phyloP scores from a whole-genome alignment of 2,797 vertebrate genomes.

The Clarias pachynema region DNA sequence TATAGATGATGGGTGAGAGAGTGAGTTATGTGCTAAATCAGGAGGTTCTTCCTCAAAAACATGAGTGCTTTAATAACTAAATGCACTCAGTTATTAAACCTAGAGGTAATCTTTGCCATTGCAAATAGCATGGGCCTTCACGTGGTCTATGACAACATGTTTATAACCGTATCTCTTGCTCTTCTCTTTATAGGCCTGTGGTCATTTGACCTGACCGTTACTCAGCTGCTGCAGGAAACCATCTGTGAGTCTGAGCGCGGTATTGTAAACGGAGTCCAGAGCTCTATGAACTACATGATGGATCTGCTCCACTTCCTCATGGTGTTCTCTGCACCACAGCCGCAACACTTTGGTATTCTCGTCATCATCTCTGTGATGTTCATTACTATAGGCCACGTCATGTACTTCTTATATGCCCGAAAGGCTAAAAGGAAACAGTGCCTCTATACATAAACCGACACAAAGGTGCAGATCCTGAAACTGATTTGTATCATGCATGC shows the following conservation, averaged over 20 bases:
- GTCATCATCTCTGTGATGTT: slow-evolving; percentile 77
- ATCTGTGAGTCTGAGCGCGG: slow-evolving; percentile 80
- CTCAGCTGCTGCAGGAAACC: slow-evolving; percentile 78
- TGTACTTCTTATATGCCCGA: slow-evolving; percentile 78
- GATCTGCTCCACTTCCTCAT: slow-evolving; percentile 79
- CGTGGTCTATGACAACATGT: not conserved
- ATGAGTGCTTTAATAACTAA: not conserved
- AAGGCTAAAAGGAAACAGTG: slow-evolving; percentile 76
- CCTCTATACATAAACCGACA: slow-evolving; percentile 66
- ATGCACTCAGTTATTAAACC: not conserved
- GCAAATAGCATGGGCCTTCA: no score
- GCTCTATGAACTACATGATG: slow-evolving; percentile 85
- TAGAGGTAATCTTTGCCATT: slow-evolving; percentile 3
- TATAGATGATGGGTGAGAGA: no score
- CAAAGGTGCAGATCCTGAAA: slow-evolving; percentile 7
- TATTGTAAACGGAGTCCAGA: slow-evolving; percentile 79
- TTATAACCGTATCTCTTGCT: not conserved
- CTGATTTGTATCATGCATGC: not conserved
- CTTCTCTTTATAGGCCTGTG: slow-evolving; percentile 70
- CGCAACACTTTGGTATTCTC: slow-evolving; percentile 75
- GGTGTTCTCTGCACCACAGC: slow-evolving; percentile 75
- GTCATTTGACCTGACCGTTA: slow-evolving; percentile 80
- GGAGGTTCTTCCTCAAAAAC: not conserved
- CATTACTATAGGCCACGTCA: slow-evolving; percentile 74
- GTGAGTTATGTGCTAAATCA: not conserved